Percentiles rank a stretch among this genome's conserved stretches.
Evolutionary conservation across 2,113 vertebrate species (phyloP).

Genomic region (Dipodomys merriami): DNA sequence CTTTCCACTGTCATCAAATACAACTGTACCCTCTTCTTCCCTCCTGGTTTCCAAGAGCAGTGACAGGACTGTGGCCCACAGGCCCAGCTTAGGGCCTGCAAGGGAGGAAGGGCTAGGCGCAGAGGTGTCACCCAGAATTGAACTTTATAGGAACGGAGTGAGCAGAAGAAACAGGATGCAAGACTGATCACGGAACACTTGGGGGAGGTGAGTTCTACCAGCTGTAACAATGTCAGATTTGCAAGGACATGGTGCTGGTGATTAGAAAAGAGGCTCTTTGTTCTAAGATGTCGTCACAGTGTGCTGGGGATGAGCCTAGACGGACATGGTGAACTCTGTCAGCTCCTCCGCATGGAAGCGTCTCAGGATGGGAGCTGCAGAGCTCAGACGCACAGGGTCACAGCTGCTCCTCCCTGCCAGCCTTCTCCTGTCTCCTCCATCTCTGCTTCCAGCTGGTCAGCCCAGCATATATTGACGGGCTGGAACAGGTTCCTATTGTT

Average conservation of each 20-base stretch:
- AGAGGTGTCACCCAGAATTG: background rate
- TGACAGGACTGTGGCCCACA: background rate
- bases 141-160: background rate
- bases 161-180: background rate
- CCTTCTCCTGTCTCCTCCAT: background rate
- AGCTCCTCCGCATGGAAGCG: background rate
- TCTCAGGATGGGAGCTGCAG: background rate
- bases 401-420: background rate
- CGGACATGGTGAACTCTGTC: background rate
- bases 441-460: background rate
- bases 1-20: background rate
- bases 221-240: background rate
- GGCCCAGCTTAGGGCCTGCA: background rate
- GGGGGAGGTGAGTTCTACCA: background rate
- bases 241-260: background rate
- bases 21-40: background rate
- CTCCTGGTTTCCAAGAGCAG: background rate
- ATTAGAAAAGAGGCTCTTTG: constrained; percentile 29
- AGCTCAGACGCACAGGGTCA: background rate
- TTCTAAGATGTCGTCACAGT: background rate
- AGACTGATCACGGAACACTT: background rate
- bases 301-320: background rate
- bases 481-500: background rate
- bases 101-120: background rate
- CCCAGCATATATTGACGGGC: background rate